These are phyloP conservation scores for Furcula furcula DNA, from an alignment of 2,888 invertebrate genomes.

Conservation along the genomic window DNA sequence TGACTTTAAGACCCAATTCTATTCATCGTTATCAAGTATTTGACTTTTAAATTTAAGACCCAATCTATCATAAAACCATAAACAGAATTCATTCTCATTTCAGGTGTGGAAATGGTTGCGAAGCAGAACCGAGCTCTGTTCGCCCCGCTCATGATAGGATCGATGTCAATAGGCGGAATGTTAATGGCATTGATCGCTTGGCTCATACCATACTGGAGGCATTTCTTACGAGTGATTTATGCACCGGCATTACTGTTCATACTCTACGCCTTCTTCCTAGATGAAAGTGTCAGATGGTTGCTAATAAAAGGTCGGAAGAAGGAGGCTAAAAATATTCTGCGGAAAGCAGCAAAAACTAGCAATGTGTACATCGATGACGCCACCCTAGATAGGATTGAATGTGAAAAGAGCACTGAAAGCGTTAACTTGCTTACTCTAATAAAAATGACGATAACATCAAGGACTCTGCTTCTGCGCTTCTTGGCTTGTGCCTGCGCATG, in stretches of 20 bases:
- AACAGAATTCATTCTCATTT: no score
- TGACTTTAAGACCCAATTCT: no score
- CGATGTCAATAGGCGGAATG: conserved; percentile 20
- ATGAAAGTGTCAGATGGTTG: conserved; percentile 89
- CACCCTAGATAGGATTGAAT: conserved; percentile 37
- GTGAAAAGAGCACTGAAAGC: conserved; percentile 10
- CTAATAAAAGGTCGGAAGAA: conserved; percentile 84
- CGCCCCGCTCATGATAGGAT: conserved; percentile 24
- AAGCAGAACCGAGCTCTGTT: conserved; percentile 31
- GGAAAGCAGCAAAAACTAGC: conserved; percentile 76
- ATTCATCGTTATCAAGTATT: no score
- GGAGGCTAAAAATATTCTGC: conserved; percentile 81
- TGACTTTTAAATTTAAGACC: no score
- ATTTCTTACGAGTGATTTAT: conserved; percentile 83
- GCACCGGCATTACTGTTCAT: conserved; percentile 84
- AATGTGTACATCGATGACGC: conserved; percentile 40
- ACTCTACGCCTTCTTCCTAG: conserved; percentile 83
- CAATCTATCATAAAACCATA: no score
- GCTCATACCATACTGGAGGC: conserved; percentile 83
- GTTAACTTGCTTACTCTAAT: conserved; percentile 9
- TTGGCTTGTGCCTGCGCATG: conserved; percentile 47
- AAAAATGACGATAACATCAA: conserved; percentile 31
- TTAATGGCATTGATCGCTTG: conserved; percentile 16
- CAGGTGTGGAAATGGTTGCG: conserved; percentile 48
- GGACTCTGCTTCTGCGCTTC: conserved; percentile 39